Percentiles rank a stretch among this genome's conserved stretches.
phyloP scores from a whole-genome alignment of 2,113 vertebrate genomes.

The Rattus rattus region DNA sequence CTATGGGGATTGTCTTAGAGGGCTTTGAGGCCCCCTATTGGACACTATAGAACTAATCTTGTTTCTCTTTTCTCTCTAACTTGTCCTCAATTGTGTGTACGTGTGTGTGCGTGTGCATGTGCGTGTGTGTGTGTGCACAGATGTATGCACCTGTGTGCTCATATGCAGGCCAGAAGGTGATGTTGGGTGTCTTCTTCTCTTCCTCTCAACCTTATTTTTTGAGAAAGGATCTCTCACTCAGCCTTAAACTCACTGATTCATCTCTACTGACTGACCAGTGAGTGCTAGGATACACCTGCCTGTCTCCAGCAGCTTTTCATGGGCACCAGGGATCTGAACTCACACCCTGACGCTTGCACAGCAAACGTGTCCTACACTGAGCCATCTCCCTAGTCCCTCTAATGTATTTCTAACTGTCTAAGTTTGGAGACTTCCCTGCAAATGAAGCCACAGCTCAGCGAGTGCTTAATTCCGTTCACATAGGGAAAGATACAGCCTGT shows the following conservation, averaged over 20 bases:
- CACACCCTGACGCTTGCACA: not conserved
- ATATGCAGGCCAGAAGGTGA: too few relatives aligned
- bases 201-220: not conserved
- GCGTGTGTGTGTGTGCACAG: not conserved
- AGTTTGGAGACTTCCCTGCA: not conserved
- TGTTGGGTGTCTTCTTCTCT: not conserved
- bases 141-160: not conserved
- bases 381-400: not conserved
- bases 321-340: not conserved
- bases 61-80: not conserved
- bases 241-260: not conserved
- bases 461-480: not conserved
- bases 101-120: not conserved
- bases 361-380: not conserved
- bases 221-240: not conserved
- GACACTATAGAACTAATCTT: not conserved
- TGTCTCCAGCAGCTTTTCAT: not conserved
- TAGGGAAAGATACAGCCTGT: not conserved
- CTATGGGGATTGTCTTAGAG: not conserved
- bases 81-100: not conserved
- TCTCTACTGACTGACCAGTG: not conserved
- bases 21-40: not conserved
- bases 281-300: too few relatives aligned
- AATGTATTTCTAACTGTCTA: not conserved
- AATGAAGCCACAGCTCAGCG: not conserved